These are phyloP conservation scores for Gambusia yucatana DNA, from an alignment of 2,797 vertebrate species.

Conservation along the genomic window DNA sequence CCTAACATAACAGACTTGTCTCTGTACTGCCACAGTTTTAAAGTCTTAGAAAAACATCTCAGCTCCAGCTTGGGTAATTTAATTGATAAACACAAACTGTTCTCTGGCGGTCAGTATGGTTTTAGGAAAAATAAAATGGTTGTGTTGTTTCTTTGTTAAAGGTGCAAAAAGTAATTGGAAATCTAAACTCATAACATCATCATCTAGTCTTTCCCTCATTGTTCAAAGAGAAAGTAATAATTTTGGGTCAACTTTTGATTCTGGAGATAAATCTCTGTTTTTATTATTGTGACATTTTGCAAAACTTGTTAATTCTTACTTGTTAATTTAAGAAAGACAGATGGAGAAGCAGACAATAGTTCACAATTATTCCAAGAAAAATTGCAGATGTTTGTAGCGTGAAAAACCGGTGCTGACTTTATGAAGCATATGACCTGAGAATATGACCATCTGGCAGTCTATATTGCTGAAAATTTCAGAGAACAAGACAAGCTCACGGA, in stretches of 20 bases:
- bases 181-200: too few species aligned
- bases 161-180: too few species aligned
- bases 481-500: constrained; percentile 52
- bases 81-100: too few species aligned
- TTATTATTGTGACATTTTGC: neutral
- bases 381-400: neutral
- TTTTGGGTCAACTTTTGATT: neutral
- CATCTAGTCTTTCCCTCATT: neutral
- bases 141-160: too few species aligned
- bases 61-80: too few species aligned
- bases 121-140: too few species aligned
- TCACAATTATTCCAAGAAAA: neutral
- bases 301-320: neutral
- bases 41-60: too few species aligned
- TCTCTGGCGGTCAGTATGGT: too few species aligned
- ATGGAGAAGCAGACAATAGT: neutral
- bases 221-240: neutral
- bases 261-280: neutral
- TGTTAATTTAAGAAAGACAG: neutral
- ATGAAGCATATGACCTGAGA: constrained; percentile 66
- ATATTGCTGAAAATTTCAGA: constrained; percentile 45
- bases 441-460: constrained; percentile 74
- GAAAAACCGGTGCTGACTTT: neutral
- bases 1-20: too few species aligned
- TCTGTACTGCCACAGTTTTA: too few species aligned